Evolutionary conservation across 2,888 invertebrate genomes (phyloP).

Genomic region (Isoperla grammatica): DNA sequence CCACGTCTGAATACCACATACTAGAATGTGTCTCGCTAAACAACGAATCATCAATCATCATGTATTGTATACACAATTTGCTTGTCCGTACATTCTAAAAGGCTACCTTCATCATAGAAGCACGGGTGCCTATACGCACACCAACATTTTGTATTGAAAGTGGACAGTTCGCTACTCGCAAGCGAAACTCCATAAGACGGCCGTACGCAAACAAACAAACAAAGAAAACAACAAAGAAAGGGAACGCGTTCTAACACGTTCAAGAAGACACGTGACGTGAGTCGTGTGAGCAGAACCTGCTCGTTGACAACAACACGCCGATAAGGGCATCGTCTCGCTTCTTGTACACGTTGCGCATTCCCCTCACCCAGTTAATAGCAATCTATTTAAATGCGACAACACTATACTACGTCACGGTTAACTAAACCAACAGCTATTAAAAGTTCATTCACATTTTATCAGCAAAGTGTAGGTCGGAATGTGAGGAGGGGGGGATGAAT

Average conservation of each 20-base stretch:
- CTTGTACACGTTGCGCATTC: slow-evolving; percentile 3
- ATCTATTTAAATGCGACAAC: slow-evolving; percentile 11
- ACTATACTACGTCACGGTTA: slow-evolving; percentile 18
- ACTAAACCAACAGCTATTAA: slow-evolving; percentile 13
- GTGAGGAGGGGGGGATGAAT: slow-evolving; percentile 12
- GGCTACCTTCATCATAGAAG: no score
- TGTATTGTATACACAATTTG: no score
- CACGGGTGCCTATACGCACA: no score
- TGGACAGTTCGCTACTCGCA: no score
- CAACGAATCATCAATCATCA: no score
- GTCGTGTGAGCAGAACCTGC: neutral
- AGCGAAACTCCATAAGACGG: no score
- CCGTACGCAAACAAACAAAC: no score
- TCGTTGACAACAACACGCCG: neutral
- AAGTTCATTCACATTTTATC: slow-evolving; percentile 24
- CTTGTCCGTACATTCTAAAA: no score
- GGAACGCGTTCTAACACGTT: neutral
- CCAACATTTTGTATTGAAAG: no score
- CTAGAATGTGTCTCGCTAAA: no score
- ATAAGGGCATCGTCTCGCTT: slow-evolving; percentile 14
- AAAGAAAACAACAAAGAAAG: no score
- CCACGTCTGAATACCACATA: no score
- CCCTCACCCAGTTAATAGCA: slow-evolving; percentile 12
- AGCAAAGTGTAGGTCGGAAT: slow-evolving; percentile 7
- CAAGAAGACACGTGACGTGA: slow-evolving; percentile 1